Percentiles rank a stretch among this genome's conserved stretches.
These are phyloP conservation scores for Noctilio leporinus DNA, from an alignment of 2,113 vertebrate genomes.

Conservation along the genomic window DNA sequence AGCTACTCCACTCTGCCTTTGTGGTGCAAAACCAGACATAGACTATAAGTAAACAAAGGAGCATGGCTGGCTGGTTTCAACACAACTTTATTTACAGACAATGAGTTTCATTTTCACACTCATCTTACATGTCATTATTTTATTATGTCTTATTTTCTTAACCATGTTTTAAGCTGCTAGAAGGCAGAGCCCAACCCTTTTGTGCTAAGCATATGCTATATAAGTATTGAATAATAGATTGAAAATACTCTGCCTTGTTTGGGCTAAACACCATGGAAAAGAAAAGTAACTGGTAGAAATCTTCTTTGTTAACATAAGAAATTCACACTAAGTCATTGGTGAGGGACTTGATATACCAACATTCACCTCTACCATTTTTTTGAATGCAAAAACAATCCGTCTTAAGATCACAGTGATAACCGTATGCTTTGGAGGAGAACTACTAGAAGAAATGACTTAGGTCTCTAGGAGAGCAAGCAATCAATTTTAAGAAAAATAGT, in stretches of 20 bases:
- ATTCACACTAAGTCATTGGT: neutral
- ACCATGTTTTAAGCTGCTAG: neutral
- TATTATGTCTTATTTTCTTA: neutral
- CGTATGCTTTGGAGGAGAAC: neutral
- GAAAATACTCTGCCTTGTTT: neutral
- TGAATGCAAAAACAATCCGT: slow-evolving; percentile 22
- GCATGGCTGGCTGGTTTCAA: neutral
- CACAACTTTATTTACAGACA: neutral
- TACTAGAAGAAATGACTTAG: slow-evolving; percentile 52
- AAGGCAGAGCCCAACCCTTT: neutral
- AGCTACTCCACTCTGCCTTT: neutral
- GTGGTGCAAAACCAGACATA: neutral
- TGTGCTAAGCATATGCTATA: neutral
- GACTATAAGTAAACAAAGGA: neutral
- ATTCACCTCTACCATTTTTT: neutral
- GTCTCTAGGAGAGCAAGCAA: slow-evolving; percentile 25
- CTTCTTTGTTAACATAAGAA: neutral
- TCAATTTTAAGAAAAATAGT: slow-evolving; percentile 59
- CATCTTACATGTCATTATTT: neutral
- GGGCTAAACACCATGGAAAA: neutral
- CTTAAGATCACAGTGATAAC: slow-evolving; percentile 27
- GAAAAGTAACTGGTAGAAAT: neutral
- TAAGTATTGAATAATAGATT: neutral
- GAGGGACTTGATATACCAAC: neutral
- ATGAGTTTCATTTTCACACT: slow-evolving; percentile 1